Percentiles rank a stretch among this genome's conserved stretches.
Evolutionary conservation across 2,888 invertebrate genomes (phyloP).

Genomic region (Cryptocheilus praepositus): DNA sequence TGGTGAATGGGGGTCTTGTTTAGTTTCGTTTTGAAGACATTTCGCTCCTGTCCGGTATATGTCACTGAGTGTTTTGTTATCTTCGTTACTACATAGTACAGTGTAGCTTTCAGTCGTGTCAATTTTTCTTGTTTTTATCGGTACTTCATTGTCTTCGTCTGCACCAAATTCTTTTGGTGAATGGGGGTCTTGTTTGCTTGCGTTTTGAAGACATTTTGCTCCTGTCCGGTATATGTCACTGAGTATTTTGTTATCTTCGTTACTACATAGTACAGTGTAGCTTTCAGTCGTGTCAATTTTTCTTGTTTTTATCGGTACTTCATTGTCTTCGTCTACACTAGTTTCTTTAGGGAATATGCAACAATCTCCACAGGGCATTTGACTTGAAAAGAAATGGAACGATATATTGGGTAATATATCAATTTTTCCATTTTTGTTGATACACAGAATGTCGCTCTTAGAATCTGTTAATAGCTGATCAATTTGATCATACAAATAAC

Average conservation of each 20-base stretch:
- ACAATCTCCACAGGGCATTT: slow-evolving; percentile 95
- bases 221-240: slow-evolving; percentile 83
- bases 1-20: too few relatives aligned
- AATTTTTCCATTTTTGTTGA: slow-evolving; percentile 72
- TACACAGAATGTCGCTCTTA: slow-evolving; percentile 68
- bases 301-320: slow-evolving; percentile 57
- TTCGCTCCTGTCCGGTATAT: too few relatives aligned
- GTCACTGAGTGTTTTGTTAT: too few relatives aligned
- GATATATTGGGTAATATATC: slow-evolving; percentile 78
- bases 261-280: slow-evolving; percentile 5
- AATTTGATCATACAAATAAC: slow-evolving; percentile 84
- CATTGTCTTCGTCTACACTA: slow-evolving; percentile 25
- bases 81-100: too few relatives aligned
- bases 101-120: too few relatives aligned
- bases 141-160: too few relatives aligned
- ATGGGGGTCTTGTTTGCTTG: slow-evolving; percentile 78
- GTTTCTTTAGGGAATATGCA: slow-evolving; percentile 84
- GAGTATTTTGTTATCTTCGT: slow-evolving; percentile 29
- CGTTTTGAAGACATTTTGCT: slow-evolving; percentile 85
- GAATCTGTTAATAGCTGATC: slow-evolving; percentile 67
- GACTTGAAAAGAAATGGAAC: slow-evolving; percentile 91
- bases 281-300: slow-evolving; percentile 24
- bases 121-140: too few relatives aligned
- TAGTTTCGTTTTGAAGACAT: too few relatives aligned
- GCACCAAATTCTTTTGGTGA: too few relatives aligned